These are phyloP conservation scores for Zhuqinia jingwanae DNA, from an alignment of 2,888 invertebrate species.

Conservation along the genomic window DNA sequence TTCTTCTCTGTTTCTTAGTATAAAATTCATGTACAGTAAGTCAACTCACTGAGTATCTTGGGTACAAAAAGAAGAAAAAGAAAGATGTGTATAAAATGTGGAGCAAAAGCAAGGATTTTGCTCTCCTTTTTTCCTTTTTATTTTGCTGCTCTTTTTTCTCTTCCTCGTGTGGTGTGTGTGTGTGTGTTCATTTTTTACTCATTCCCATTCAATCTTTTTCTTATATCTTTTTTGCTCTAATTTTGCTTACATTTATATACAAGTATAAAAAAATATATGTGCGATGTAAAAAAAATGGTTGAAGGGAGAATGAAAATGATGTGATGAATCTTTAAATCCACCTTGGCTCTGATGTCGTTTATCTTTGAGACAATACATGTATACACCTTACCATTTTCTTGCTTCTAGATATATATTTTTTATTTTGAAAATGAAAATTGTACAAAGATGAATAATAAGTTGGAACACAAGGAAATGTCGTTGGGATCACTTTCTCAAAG, in stretches of 20 bases:
- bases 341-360: constrained; percentile 20
- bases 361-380: too few relatives aligned
- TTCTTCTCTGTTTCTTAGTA: background rate
- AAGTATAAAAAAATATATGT: background rate
- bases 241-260: background rate
- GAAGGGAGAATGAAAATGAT: background rate
- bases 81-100: constrained; percentile 4
- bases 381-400: too few relatives aligned
- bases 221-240: background rate
- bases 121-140: constrained; percentile 9
- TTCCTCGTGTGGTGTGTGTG: too few relatives aligned
- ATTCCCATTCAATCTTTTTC: constrained; percentile 5
- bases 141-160: too few relatives aligned
- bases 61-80: too few relatives aligned
- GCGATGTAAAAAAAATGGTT: constrained; percentile 1
- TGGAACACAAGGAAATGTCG: constrained; percentile 21
- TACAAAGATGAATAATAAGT: constrained; percentile 10
- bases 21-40: background rate
- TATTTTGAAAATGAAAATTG: background rate
- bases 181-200: background rate
- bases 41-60: background rate
- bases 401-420: too few relatives aligned
- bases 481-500: constrained; percentile 20
- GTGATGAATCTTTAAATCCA: constrained; percentile 41
- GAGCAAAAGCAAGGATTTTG: background rate